A percentile compares a stretch with the other conserved stretches of the same genome.
phyloP scores from a whole-genome alignment of 2,888 invertebrate species.

The Charanyca ferruginea region DNA sequence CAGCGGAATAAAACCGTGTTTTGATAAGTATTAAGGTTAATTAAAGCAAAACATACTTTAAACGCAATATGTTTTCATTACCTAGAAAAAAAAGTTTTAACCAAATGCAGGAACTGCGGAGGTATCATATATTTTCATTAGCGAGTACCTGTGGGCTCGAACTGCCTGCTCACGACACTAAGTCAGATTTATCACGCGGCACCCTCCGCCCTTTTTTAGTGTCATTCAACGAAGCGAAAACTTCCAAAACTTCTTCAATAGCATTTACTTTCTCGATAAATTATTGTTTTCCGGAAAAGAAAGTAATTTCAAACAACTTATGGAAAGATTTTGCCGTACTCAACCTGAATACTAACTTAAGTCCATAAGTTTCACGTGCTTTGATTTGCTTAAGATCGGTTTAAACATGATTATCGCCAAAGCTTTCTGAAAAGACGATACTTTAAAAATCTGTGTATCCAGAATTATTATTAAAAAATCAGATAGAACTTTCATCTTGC shows the following conservation, averaged over 20 bases:
- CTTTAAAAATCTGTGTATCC: not conserved
- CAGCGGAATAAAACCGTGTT: not conserved
- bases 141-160: constrained; percentile 76
- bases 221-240: constrained; percentile 70
- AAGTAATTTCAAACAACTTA: constrained; percentile 44
- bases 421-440: not conserved
- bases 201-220: constrained; percentile 75
- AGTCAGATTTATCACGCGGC: constrained; percentile 85
- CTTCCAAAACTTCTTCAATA: constrained; percentile 57
- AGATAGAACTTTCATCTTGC: constrained; percentile 36
- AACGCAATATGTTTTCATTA: constrained; percentile 42
- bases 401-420: not conserved
- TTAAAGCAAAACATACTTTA: constrained; percentile 17
- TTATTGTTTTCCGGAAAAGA: constrained; percentile 49
- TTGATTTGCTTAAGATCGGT: not conserved
- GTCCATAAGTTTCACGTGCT: constrained; percentile 15
- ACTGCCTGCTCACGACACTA: constrained; percentile 78
- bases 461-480: constrained; percentile 31
- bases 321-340: constrained; percentile 22
- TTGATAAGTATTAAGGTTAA: constrained; percentile 8
- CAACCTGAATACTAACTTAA: constrained; percentile 28
- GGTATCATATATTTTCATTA: constrained; percentile 84
- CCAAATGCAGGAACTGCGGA: constrained; percentile 60
- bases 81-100: constrained; percentile 41
- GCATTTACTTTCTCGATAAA: constrained; percentile 44